Conservation (phyloP, 1,140 invertebrate genomes). For the Octopus sinensis region DNA sequence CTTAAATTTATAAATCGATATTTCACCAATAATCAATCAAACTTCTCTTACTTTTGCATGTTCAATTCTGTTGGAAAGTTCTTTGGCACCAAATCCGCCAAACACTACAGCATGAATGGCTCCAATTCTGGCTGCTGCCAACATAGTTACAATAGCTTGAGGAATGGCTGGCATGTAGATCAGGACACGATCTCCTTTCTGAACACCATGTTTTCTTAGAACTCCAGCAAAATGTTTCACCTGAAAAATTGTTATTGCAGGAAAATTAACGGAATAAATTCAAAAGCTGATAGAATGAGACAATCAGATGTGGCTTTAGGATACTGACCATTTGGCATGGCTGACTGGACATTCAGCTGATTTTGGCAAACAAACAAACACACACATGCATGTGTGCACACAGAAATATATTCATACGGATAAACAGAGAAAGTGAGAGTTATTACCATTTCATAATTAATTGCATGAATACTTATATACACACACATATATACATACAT, state of each 20-base stretch:
- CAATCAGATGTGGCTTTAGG: not conserved
- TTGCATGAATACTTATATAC: too few species aligned
- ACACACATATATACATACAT: too few species aligned
- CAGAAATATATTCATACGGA: not conserved
- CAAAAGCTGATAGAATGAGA: not conserved
- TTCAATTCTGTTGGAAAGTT: conserved; percentile 79
- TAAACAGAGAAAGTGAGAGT: not conserved
- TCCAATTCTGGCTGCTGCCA: conserved; percentile 89
- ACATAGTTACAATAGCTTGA: conserved; percentile 86
- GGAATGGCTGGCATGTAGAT: conserved; percentile 98
- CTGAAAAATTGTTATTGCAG: conserved; percentile 50
- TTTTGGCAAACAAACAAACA: not conserved
- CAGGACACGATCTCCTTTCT: conserved; percentile 87
- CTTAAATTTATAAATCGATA: too few species aligned
- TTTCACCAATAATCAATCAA: too few species aligned
- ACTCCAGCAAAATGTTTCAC: conserved; percentile 76
- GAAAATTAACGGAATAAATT: not conserved
- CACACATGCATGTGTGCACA: not conserved
- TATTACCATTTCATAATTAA: too few species aligned
- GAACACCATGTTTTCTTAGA: conserved; percentile 64
- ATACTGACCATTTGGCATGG: too few species aligned
- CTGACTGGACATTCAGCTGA: not conserved
- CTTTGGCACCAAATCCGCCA: conserved; percentile 80
- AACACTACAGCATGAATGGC: conserved; percentile 89
- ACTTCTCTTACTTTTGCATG: conserved; percentile 65